Base-by-base conservation (phyloP, 2,113 vertebrate genomes). In the Megatriorchis doriae region DNA sequence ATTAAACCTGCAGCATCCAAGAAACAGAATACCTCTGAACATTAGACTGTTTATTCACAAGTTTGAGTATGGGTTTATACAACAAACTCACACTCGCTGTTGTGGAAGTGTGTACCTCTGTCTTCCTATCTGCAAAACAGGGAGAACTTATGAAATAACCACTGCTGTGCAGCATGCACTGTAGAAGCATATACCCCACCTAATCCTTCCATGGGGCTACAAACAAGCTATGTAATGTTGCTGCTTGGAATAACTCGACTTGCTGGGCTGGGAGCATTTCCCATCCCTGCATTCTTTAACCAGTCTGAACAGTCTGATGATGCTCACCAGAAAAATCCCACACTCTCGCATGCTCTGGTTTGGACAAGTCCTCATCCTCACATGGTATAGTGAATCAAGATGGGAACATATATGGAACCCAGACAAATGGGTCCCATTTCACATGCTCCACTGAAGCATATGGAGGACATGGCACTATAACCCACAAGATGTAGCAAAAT, bases 21-120 rank as follows among this genome's bases (percentile, higher is more conserved):
- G 38, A 71, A 81, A 50, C 21, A 36, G 16, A 21, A 3, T 26
- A 38, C 3, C 14, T 67, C 52, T 45, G 40, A 79, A 72, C 2
- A 52, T 26, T 6, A 31, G 8, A 17, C 9, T 34, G 7, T n/a
- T 89, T 85, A 14, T 67, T 72, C n/a, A 36, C 32, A 85, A 82
- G 23, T 45, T 13, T 63, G 16, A 78, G 4, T n/a, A 26, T 10
- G 6, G 19, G 31, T 85, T 88, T 70, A n/a, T 34, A 32, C 15
- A 63, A 14, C 5, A 13, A 63, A 11, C 13, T 65, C 43, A 36
- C 14, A 66, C 11, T 42, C 1, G 1, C 2, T 13, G 14, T 2
- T 32, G 29, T 45, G 11, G n/a, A 88, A 72, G 7, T 15, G 5
- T 2, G 0, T 63, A 42, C 7, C 8, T 81, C 59, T 55, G 7